Percentiles rank a stretch among this genome's conserved stretches.
Conservation (phyloP, 92 coral and sea anemone genomes). For the Porites rus region DNA sequence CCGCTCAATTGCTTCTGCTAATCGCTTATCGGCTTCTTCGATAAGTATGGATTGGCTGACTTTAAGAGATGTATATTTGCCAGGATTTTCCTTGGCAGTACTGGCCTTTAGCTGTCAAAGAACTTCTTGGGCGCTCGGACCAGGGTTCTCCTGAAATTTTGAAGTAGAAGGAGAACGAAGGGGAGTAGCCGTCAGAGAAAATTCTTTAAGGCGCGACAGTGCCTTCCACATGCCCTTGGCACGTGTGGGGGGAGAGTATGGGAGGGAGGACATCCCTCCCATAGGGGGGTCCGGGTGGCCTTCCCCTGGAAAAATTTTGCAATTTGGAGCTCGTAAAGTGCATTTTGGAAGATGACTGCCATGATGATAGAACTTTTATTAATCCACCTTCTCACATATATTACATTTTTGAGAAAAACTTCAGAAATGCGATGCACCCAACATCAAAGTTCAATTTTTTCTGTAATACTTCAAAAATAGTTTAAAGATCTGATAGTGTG, state of each 20-base stretch:
- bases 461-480: neutral
- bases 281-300: too few relatives aligned
- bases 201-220: neutral
- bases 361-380: conserved; percentile 1
- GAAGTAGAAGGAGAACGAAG: neutral
- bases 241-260: neutral
- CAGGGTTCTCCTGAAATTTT: neutral
- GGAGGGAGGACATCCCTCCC: neutral
- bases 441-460: too few relatives aligned
- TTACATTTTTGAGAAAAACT: too few relatives aligned
- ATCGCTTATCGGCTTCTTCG: neutral
- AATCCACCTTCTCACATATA: neutral
- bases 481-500: neutral
- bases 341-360: neutral
- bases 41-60: neutral
- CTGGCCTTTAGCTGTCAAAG: neutral
- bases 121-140: neutral
- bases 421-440: too few relatives aligned
- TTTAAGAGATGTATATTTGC: neutral
- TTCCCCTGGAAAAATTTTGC: too few relatives aligned
- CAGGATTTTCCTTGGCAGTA: neutral
- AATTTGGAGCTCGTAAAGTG: neutral
- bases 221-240: neutral
- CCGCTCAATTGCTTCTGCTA: conserved; percentile 9
- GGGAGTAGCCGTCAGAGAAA: neutral